Conservation (phyloP, 1,140 invertebrate genomes). For the Bombyx mandarina region DNA sequence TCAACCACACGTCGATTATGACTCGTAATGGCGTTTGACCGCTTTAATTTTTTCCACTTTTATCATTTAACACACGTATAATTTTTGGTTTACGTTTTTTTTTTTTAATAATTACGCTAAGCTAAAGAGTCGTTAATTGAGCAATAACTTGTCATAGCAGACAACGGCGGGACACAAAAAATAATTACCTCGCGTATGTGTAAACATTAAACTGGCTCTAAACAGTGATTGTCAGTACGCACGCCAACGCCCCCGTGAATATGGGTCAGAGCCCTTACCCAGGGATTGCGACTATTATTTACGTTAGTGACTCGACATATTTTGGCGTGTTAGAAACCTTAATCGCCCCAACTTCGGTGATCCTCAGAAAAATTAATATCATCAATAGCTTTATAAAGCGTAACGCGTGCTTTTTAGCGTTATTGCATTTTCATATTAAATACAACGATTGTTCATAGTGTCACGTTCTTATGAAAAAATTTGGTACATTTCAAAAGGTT, state of each 20-base stretch:
- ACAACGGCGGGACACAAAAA: conserved; percentile 40
- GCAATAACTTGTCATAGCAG: conserved; percentile 34
- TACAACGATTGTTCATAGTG: no score
- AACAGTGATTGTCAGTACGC: conserved; percentile 41
- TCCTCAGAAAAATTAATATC: conserved; percentile 8
- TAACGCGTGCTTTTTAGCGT: no score
- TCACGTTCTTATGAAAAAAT: no score
- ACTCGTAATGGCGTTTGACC: no score
- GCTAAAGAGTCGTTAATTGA: conserved; percentile 37
- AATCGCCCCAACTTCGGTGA: conserved; percentile 14
- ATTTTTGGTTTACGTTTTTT: no score
- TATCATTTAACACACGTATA: no score
- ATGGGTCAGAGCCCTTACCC: conserved; percentile 28
- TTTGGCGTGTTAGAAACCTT: conserved; percentile 13
- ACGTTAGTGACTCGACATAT: conserved; percentile 24
- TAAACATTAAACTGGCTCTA: conserved; percentile 44
- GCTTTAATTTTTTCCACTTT: no score
- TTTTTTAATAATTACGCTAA: not conserved
- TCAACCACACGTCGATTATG: conserved; percentile 1
- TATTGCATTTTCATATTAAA: no score
- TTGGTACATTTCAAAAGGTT: no score
- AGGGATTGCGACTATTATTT: conserved; percentile 36
- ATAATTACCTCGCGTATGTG: conserved; percentile 50
- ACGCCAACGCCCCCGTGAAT: conserved; percentile 26
- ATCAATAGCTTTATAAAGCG: no score